Conservation (phyloP, 2,888 invertebrate genomes). For the Phasia obesa region DNA sequence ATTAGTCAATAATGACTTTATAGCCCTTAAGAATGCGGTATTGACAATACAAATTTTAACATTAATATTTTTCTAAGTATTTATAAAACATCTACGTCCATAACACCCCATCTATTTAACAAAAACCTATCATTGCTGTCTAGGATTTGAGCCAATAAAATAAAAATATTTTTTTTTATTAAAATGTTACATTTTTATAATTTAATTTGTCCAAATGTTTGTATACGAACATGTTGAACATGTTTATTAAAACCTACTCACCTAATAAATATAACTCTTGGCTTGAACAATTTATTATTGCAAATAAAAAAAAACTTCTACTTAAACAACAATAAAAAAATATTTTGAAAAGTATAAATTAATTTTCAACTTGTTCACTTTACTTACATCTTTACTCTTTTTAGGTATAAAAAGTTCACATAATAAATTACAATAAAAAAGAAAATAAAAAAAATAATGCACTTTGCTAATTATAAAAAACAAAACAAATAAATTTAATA, state of each 20-base stretch:
- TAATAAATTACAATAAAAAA: constrained; percentile 34
- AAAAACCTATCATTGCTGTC: no score
- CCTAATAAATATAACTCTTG: constrained; percentile 33
- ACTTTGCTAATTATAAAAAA: constrained; percentile 31
- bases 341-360: constrained; percentile 21
- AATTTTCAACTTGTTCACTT: constrained; percentile 27
- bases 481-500: neutral
- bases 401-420: constrained; percentile 37
- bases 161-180: no score
- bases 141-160: no score
- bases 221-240: no score
- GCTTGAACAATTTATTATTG: constrained; percentile 56
- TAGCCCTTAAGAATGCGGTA: no score
- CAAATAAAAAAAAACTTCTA: constrained; percentile 47
- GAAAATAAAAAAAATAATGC: constrained; percentile 25
- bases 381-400: constrained; percentile 44
- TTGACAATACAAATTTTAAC: no score
- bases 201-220: no score
- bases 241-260: neutral
- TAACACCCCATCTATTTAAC: no score
- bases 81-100: no score
- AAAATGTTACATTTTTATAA: no score
- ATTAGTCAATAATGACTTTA: no score
- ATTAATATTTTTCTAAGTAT: no score
- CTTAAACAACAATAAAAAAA: constrained; percentile 40